A percentile compares a stretch with the other conserved stretches of the same genome.
Conservation (phyloP, 2,888 invertebrate species). For the Tipula confusa region DNA sequence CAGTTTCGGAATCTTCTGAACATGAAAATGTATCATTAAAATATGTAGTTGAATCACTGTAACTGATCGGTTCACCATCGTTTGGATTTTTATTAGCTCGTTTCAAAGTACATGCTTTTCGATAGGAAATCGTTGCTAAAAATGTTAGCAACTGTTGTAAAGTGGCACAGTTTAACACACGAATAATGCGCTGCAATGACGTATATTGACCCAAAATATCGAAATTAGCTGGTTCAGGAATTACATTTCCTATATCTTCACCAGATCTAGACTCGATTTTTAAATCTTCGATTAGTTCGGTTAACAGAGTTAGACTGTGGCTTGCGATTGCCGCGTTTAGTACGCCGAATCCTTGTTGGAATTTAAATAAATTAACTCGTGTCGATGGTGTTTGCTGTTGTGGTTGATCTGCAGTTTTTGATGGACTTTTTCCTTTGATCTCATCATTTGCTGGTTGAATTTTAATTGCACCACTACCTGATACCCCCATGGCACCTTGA, state of each 20-base stretch:
- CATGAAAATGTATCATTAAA: constrained; percentile 91
- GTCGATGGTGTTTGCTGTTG: constrained; percentile 52
- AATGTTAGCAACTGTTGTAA: constrained; percentile 71
- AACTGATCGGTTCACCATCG: constrained; percentile 76
- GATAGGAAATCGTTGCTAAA: constrained; percentile 82
- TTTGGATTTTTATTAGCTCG: constrained; percentile 69
- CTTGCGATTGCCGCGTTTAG: constrained; percentile 85
- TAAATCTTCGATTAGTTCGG: constrained; percentile 48
- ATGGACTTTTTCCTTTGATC: constrained; percentile 43
- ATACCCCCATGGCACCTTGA: constrained; percentile 70
- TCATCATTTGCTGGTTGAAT: constrained; percentile 44
- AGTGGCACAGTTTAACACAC: constrained; percentile 52
- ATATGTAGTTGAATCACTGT: constrained; percentile 92
- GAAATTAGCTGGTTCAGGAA: constrained; percentile 47
- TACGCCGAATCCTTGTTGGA: constrained; percentile 80
- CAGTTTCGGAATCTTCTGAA: constrained; percentile 81
- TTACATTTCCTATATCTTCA: constrained; percentile 37
- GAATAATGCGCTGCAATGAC: constrained; percentile 51
- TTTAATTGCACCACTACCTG: constrained; percentile 57
- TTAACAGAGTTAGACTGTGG: constrained; percentile 68
- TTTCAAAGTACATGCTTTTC: constrained; percentile 83
- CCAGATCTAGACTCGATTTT: constrained; percentile 47
- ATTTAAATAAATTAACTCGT: constrained; percentile 66
- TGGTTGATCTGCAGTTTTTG: constrained; percentile 54
- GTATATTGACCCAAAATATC: constrained; percentile 50